These are phyloP conservation scores for Palythoa heliodiscus DNA, from an alignment of 92 coral and sea anemone species.

Conservation along the genomic window DNA sequence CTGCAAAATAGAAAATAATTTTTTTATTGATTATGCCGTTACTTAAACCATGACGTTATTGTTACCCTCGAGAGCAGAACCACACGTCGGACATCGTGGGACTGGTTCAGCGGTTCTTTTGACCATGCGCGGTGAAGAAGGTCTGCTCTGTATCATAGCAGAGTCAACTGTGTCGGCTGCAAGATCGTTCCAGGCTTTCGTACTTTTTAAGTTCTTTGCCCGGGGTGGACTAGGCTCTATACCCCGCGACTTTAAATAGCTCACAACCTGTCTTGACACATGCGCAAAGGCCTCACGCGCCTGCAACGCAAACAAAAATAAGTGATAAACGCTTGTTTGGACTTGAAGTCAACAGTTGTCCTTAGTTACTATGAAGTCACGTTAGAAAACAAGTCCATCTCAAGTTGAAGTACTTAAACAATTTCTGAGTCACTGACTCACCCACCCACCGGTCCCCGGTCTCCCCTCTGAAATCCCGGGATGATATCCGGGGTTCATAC, in stretches of 20 bases:
- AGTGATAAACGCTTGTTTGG: not conserved
- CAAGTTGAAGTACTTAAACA: no score
- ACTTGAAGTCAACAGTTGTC: no score
- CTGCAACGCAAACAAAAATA: slow-evolving; percentile 34
- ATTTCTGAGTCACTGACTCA: no score
- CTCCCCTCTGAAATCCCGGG: no score
- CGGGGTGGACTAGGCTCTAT: slow-evolving; percentile 79
- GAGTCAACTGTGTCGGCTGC: slow-evolving; percentile 26
- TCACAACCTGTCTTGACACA: slow-evolving; percentile 74
- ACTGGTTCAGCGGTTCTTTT: slow-evolving; percentile 49
- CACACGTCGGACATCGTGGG: slow-evolving; percentile 85
- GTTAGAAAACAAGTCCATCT: no score
- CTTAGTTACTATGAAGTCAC: no score
- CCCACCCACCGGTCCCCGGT: no score
- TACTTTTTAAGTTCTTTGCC: slow-evolving; percentile 28
- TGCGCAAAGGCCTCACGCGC: slow-evolving; percentile 85
- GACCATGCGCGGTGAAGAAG: slow-evolving; percentile 72
- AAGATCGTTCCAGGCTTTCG: slow-evolving; percentile 67
- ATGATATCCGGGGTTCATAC: no score
- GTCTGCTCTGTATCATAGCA: slow-evolving; percentile 33
- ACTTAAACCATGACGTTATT: slow-evolving; percentile 26
- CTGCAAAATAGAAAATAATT: not conserved
- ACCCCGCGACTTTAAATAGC: slow-evolving; percentile 67
- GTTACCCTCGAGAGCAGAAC: slow-evolving; percentile 65
- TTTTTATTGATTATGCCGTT: not conserved